These are phyloP conservation scores for Cryptomyrus ogoouensis DNA, from an alignment of 2,113 vertebrate species.

Conservation along the genomic window DNA sequence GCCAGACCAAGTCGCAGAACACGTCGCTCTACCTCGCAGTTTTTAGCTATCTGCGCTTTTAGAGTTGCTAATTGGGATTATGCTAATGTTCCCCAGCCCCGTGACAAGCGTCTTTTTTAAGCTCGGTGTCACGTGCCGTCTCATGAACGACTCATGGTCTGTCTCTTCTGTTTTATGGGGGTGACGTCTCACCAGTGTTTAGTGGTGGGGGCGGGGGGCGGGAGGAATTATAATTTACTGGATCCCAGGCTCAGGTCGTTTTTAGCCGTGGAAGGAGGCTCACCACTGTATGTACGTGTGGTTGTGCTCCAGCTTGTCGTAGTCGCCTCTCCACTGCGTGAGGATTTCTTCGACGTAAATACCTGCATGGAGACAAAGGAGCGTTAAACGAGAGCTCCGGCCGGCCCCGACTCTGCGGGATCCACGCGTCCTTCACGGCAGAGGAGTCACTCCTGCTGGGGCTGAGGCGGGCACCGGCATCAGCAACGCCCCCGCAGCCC, in stretches of 20 bases:
- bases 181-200: background rate
- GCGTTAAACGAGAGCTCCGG: background rate
- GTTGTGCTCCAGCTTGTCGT: conserved; percentile 95
- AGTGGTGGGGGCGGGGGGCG: background rate
- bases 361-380: conserved; percentile 55
- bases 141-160: background rate
- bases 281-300: conserved; percentile 98
- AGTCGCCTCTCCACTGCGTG: conserved; percentile 92
- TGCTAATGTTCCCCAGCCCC: conserved; percentile 30
- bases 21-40: background rate
- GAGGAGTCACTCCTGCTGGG: background rate
- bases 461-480: background rate
- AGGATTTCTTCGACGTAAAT: conserved; percentile 96
- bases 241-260: background rate
- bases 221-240: background rate
- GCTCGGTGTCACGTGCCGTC: background rate
- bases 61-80: conserved; percentile 39
- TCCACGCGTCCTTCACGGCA: background rate
- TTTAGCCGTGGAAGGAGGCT: conserved; percentile 39
- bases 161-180: background rate
- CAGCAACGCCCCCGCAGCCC: background rate
- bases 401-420: background rate
- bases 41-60: conserved; percentile 9
- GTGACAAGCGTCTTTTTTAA: background rate
- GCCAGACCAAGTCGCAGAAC: background rate